Base-by-base conservation (phyloP, 2,888 invertebrate species). In the Meteorus cinctellus region DNA sequence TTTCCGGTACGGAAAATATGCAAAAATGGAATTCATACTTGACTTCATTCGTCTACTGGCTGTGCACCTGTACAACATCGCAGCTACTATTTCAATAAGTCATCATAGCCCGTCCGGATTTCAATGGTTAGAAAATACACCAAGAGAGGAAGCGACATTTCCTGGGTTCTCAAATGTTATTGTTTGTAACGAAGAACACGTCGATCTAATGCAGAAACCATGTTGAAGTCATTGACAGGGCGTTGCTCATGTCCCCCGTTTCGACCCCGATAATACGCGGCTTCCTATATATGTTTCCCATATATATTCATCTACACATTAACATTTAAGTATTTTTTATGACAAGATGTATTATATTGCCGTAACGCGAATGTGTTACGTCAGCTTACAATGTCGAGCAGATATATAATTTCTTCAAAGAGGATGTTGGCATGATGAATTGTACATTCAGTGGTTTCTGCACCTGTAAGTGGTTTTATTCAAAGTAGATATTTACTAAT, bases 151-250 rank as follows among this genome's bases (percentile, higher is more conserved):
- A 76, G 72, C 72, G 77, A 76, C 82, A 66, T 78, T 85, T 85
- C 84, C 85, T 81, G 83, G 78, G 78, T 72, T 68, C 75, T 79
- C 73, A 74, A 82, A 85, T 59, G 69, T 75, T 87, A 86, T 87
- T 86, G 86, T 86, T 84, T 84, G 84, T 88, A 85, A 88, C 84
- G 86, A 88, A 86, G 86, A 87, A 86, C 87, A 84, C 83, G 88
- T 86, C 85, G 84, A 85, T 86, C 86, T 89, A 89, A 89, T 89
- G 89, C 87, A 88, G 86, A 87, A 89, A 87, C 81, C 89, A 78
- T 89, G 89, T 89, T 81, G 79, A 74, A 80, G 77, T 80, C 81
- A 81, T 80, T 73, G 77, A 48, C 76, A 69, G 70, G 72, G 63
- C 65, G 69, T 65, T 69, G 59, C 69, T 76, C 51, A 65, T 77